These are phyloP conservation scores for Platichthys stellatus DNA, from an alignment of 2,113 vertebrate species.

Conservation along the genomic window DNA sequence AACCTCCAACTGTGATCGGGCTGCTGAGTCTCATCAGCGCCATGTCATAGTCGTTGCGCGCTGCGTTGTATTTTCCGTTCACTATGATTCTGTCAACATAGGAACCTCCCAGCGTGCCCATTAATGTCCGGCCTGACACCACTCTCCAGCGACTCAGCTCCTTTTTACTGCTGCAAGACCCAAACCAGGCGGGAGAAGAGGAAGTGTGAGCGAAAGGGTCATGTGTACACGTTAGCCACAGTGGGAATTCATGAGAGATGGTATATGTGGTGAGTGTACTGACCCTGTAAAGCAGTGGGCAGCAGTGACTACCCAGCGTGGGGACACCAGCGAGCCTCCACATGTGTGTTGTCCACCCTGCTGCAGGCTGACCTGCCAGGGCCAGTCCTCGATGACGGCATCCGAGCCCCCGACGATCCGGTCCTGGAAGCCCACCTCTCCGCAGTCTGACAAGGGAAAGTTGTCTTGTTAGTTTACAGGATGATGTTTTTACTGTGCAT, in stretches of 20 bases:
- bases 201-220: neutral
- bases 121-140: slow-evolving; percentile 73
- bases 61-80: slow-evolving; percentile 35
- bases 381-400: slow-evolving; percentile 85
- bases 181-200: neutral
- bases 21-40: slow-evolving; percentile 87
- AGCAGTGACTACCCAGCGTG: slow-evolving; percentile 84
- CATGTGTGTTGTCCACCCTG: slow-evolving; percentile 85
- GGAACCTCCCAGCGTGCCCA: slow-evolving; percentile 65
- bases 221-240: neutral
- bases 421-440: slow-evolving; percentile 52
- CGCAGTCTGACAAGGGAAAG: slow-evolving; percentile 81
- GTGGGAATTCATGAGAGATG: neutral
- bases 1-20: slow-evolving; percentile 84
- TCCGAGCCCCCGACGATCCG: slow-evolving; percentile 87
- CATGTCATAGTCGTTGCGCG: slow-evolving; percentile 85
- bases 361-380: slow-evolving; percentile 94
- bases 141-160: slow-evolving; percentile 85
- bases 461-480: neutral
- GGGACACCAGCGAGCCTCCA: slow-evolving; percentile 88
- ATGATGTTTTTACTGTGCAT: too few species aligned
- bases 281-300: slow-evolving; percentile 87
- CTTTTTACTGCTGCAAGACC: slow-evolving; percentile 50
- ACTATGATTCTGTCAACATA: slow-evolving; percentile 87
- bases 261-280: neutral